Evolutionary conservation across 2,888 invertebrate species (phyloP), one percentile per base, ranked within the genome.

Genomic region (Ommatoiulus sabulosus): DNA sequence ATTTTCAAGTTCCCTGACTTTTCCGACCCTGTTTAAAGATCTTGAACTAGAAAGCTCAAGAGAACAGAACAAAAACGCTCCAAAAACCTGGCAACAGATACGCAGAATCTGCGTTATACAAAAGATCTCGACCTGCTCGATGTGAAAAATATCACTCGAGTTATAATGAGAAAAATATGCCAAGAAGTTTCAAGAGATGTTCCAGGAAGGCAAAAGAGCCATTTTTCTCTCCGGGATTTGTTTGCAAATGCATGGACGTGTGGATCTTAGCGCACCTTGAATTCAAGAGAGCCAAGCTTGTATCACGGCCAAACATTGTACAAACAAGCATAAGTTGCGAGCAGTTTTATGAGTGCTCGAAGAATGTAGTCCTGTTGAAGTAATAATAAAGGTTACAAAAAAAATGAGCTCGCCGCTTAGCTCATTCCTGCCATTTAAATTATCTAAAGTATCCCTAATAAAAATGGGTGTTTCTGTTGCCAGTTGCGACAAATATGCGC

Each of bases 381-480:
- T 80, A 80, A 80, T 80, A 35, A 80, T 80, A 80, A 24, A 80
- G 80, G 80, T 80, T 24, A 63, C 46, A 46, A 46, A 63, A 80
- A 72, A 72, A 43, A 80, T 80, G 80, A 15, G 80, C 80, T 35
- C 80, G 80, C 80, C 35, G 80, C 35, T 80, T 24, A 24, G 80
- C 35, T 80, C 80, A 80, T 80, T 10, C 80, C 80, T 80, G 80
- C 15, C 80, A 80, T 80, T 80, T 80, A 80, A 80, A 80, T 80
- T 80, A 35, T 80, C 80, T 80, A 80, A 80, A 80, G 80, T 80
- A 80, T 80, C 80, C 80, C 80, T 80, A 80, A 80, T 80, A 80
- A 80, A 80, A 80, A 35, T 35, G 80, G 80, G 35, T 35, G 12
- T 80, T 72, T 80, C 80, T 80, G 80, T 80, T 43, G 80, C 80